Evolutionary conservation across 2,797 vertebrate species (phyloP), one percentile per base, ranked within the genome.

Genomic region (Mus caroli): DNA sequence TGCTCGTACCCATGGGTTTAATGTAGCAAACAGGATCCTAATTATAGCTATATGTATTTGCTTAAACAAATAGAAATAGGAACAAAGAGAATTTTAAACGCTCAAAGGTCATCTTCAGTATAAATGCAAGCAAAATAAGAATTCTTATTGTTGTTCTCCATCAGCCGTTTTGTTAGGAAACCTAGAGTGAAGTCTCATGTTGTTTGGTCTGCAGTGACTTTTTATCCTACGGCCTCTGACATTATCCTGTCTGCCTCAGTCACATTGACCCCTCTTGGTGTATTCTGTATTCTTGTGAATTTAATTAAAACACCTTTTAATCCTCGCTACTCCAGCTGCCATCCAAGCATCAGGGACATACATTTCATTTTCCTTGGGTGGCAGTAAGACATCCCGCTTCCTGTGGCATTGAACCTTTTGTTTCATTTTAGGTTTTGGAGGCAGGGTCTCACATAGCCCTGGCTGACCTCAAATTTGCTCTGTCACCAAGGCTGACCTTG

Each of bases 361-460:
- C 22, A 13, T 84, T 76, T 88, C 34, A 2, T 52, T 64, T 83
- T 37, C 24, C 3, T 56, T 2, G 56, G 43, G 64, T 52, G 67
- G 7, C 37, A 34, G 62, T 28, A 76, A 22, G 43, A n/a, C 14
- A 26, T 82, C 88, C 86, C 52, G 46, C 75, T 87, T 13, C 64
- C 75, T 37, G 22, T 97, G 96, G 97, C 94, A 76, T 92, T 84
- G 95, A 95, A 91, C 98, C 97, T 97, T 3, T 93, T 96, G 97
- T 76, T 98, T 98, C 96, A 93, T 19, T 56, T 40, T 19, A 22
- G 24, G 24, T 28, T 73, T 69, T 73, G 28, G 24, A 43, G 54
- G n/a, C 20, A 56, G n/a, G 64, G 64, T 88, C 85, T 73, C 50
- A 73, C 2, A 6, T 73, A 56, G 15, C 13, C 22, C 67, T 71